Conservation (phyloP, 1,140 invertebrate genomes). For the Phymastichus coffea region DNA sequence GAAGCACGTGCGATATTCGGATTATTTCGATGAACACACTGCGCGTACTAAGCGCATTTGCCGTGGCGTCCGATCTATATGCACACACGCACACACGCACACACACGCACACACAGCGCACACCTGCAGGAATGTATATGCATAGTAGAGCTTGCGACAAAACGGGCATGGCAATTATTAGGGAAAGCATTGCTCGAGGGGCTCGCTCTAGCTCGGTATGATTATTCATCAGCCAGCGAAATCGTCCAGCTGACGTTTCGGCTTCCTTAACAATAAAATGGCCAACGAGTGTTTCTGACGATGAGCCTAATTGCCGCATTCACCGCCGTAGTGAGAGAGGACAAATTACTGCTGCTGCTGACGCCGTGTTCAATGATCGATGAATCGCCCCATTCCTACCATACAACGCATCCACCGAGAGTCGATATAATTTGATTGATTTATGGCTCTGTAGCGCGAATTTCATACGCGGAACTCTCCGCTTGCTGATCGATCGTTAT, state of each 20-base stretch:
- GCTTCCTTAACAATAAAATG: slow-evolving; percentile 23
- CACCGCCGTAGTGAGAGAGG: not conserved
- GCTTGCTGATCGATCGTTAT: too few relatives aligned
- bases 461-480: too few relatives aligned
- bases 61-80: slow-evolving; percentile 29
- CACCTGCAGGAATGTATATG: too few relatives aligned
- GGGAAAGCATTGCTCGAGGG: slow-evolving; percentile 14
- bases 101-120: slow-evolving; percentile 25
- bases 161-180: slow-evolving; percentile 36
- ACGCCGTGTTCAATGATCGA: slow-evolving; percentile 5
- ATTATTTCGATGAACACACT: slow-evolving; percentile 32
- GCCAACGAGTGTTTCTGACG: not conserved
- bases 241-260: slow-evolving; percentile 23
- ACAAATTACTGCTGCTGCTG: not conserved
- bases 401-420: not conserved
- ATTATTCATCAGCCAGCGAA: slow-evolving; percentile 33
- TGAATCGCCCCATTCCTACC: too few relatives aligned
- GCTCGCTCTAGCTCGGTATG: slow-evolving; percentile 27
- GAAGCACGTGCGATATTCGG: slow-evolving; percentile 27
- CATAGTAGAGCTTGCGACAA: too few relatives aligned
- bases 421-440: slow-evolving; percentile 1
- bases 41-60: slow-evolving; percentile 22
- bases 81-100: not conserved
- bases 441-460: slow-evolving; percentile 7
- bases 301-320: not conserved